These are phyloP conservation scores for Trichopria drosophilae DNA, from an alignment of 2,888 invertebrate genomes.

Conservation along the genomic window DNA sequence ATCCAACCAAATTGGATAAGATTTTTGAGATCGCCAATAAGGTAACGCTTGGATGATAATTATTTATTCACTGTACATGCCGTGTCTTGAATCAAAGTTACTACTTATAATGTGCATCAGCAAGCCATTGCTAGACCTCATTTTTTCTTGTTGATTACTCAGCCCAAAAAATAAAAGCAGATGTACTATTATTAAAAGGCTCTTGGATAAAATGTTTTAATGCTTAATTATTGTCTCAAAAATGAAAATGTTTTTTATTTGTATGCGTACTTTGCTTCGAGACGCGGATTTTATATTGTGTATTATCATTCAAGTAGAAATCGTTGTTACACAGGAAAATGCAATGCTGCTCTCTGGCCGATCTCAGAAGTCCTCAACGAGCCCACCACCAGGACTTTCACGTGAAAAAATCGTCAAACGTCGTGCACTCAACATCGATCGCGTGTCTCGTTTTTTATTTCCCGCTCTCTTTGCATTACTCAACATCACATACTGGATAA, in stretches of 20 bases:
- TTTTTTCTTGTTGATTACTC: no score
- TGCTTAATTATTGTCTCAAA: neutral
- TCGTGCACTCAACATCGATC: slow-evolving; percentile 72
- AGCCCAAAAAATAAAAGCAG: no score
- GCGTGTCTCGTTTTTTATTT: slow-evolving; percentile 71
- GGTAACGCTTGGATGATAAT: slow-evolving; percentile 47
- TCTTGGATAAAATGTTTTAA: neutral
- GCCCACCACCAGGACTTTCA: slow-evolving; percentile 58
- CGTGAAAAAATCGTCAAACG: slow-evolving; percentile 66
- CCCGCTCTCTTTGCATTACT: slow-evolving; percentile 70
- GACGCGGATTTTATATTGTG: neutral
- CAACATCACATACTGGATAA: slow-evolving; percentile 73
- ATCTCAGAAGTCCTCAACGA: slow-evolving; percentile 54
- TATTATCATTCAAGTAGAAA: slow-evolving; percentile 50
- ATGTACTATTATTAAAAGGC: no score
- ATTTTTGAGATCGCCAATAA: slow-evolving; percentile 63
- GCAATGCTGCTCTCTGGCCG: slow-evolving; percentile 55
- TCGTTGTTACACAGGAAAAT: slow-evolving; percentile 54
- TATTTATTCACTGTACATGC: slow-evolving; percentile 31
- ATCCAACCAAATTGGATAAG: slow-evolving; percentile 59
- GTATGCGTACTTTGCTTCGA: no score
- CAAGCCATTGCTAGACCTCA: no score
- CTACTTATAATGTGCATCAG: no score
- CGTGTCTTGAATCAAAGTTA: slow-evolving; percentile 38
- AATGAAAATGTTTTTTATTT: neutral